Evolutionary conservation across 2,888 invertebrate species (phyloP).

Genomic region (Boloria selene): DNA sequence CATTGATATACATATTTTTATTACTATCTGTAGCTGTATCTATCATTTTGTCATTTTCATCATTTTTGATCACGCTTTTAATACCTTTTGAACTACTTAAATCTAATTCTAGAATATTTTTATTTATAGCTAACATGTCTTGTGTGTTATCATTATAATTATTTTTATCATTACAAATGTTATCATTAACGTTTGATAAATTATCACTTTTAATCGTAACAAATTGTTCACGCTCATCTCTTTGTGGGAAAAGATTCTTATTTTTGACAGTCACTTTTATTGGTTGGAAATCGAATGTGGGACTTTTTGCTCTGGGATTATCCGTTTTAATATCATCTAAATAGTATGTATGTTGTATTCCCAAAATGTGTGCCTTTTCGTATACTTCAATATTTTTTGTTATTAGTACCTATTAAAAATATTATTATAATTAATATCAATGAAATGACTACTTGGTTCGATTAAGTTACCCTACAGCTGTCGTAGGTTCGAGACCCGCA

Average conservation of each 20-base stretch:
- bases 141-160: neutral
- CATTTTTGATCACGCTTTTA: neutral
- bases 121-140: conserved; percentile 1
- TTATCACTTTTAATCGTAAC: conserved; percentile 4
- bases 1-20: neutral
- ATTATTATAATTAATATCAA: neutral
- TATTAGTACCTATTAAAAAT: conserved; percentile 30
- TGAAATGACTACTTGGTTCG: no score
- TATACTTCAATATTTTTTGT: conserved; percentile 27
- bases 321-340: conserved; percentile 25
- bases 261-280: neutral
- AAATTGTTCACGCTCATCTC: conserved; percentile 18
- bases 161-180: neutral
- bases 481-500: no score
- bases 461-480: no score
- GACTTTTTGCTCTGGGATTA: neutral
- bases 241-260: conserved; percentile 29
- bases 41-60: neutral
- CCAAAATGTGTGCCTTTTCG: conserved; percentile 6
- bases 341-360: conserved; percentile 26
- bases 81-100: conserved; percentile 1
- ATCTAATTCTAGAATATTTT: neutral
- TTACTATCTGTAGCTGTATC: neutral
- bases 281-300: neutral
- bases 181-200: neutral